Evolutionary conservation across 1,140 invertebrate species (phyloP).

Genomic region (Microplitis demolitor): DNA sequence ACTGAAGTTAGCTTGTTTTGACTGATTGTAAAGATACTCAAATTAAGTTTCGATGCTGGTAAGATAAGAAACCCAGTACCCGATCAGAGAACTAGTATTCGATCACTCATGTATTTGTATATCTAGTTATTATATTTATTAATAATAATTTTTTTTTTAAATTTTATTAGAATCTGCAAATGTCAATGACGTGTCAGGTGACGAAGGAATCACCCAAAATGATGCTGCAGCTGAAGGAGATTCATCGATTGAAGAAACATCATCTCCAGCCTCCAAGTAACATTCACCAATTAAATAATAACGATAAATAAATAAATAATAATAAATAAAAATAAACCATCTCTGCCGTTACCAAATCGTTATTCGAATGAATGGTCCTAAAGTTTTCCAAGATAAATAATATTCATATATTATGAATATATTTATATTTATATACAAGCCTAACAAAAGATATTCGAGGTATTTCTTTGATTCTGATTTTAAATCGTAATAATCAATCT

Average conservation of each 20-base stretch:
- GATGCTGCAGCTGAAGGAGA: slow-evolving; percentile 9
- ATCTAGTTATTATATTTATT: too few species aligned
- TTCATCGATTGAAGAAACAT: neutral
- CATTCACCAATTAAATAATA: slow-evolving; percentile 19
- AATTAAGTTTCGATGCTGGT: too few species aligned
- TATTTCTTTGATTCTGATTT: too few species aligned
- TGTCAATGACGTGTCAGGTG: neutral
- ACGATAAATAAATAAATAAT: neutral
- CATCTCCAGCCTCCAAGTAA: slow-evolving; percentile 18
- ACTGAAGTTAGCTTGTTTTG: too few species aligned
- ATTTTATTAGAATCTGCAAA: neutral
- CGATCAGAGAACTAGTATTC: too few species aligned
- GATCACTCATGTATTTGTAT: too few species aligned
- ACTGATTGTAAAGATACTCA: too few species aligned
- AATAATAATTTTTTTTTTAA: too few species aligned
- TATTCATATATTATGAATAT: too few species aligned
- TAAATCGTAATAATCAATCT: neutral
- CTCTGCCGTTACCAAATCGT: neutral
- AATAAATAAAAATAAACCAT: neutral
- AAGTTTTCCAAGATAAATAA: too few species aligned
- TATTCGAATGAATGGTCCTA: too few species aligned
- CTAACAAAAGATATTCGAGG: neutral
- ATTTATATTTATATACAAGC: neutral
- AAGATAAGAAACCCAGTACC: too few species aligned
- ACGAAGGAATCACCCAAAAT: neutral